A percentile compares a stretch with the other conserved stretches of the same genome.
These are phyloP conservation scores for Odiellus spinosus DNA, from an alignment of 2,888 invertebrate genomes.

Conservation along the genomic window DNA sequence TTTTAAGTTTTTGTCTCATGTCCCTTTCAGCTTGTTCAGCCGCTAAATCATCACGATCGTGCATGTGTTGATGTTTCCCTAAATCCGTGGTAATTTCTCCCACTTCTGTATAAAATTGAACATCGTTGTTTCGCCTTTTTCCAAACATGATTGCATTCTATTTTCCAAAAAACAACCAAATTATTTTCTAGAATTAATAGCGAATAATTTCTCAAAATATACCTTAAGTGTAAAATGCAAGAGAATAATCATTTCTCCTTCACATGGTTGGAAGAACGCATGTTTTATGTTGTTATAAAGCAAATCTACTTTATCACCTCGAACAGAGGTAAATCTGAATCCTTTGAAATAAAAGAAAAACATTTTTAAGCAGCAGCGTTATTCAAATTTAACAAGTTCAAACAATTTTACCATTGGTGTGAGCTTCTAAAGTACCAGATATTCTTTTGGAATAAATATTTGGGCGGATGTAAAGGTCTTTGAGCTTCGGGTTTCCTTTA, in stretches of 20 bases:
- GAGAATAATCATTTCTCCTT: slow-evolving; percentile 98
- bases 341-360: slow-evolving; percentile 27
- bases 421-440: slow-evolving; percentile 76
- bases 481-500: slow-evolving; percentile 93
- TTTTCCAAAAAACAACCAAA: slow-evolving; percentile 15
- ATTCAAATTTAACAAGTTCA: not conserved
- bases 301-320: slow-evolving; percentile 98
- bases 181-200: not conserved
- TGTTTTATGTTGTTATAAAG: slow-evolving; percentile 98
- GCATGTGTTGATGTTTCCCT: slow-evolving; percentile 99
- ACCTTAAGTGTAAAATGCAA: slow-evolving; percentile 93
- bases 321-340: slow-evolving; percentile 84
- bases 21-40: slow-evolving; percentile 98
- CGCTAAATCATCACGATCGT: slow-evolving; percentile 94
- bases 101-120: slow-evolving; percentile 99
- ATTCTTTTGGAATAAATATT: slow-evolving; percentile 83
- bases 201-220: slow-evolving; percentile 16
- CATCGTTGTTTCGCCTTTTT: slow-evolving; percentile 96
- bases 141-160: slow-evolving; percentile 98
- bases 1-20: slow-evolving; percentile 84
- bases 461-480: slow-evolving; percentile 95
- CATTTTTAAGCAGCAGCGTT: too few relatives aligned
- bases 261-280: slow-evolving; percentile 97
- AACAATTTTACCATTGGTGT: slow-evolving; percentile 56
- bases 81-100: slow-evolving; percentile 99